These are phyloP conservation scores for Orchesella cincta DNA, from an alignment of 1,140 invertebrate genomes.

Conservation along the genomic window DNA sequence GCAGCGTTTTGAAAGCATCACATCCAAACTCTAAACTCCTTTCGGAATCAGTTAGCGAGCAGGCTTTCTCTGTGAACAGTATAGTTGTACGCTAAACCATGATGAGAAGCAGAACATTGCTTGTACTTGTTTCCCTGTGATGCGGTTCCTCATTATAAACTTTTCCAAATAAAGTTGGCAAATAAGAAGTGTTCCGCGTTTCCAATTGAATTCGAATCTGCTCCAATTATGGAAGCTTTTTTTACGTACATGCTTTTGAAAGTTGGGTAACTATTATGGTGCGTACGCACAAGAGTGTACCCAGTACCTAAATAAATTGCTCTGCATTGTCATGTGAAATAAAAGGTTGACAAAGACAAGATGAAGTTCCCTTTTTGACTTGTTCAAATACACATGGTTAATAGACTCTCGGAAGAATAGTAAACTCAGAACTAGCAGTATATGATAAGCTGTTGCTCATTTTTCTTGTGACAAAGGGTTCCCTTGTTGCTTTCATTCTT, in stretches of 20 bases:
- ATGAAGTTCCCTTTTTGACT: conserved; percentile 9
- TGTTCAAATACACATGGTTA: neutral
- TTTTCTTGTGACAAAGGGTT: conserved; percentile 7
- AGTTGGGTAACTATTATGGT: no score
- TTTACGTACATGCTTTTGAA: no score
- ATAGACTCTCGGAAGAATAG: neutral
- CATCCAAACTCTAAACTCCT: neutral
- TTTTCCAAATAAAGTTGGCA: no score
- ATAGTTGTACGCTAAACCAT: no score
- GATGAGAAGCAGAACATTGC: neutral
- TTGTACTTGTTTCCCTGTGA: neutral
- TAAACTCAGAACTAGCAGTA: no score
- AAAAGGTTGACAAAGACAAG: neutral
- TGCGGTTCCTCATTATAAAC: no score
- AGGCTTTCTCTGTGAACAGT: conserved; percentile 18
- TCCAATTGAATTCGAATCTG: no score
- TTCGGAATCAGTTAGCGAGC: conserved; percentile 8
- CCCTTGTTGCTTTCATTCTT: conserved; percentile 22
- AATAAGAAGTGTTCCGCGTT: no score
- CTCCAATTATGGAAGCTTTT: no score
- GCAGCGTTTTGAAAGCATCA: conserved; percentile 2
- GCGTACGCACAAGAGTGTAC: no score
- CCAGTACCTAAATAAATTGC: no score
- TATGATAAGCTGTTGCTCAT: conserved; percentile 23
- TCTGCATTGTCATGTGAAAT: neutral